These are phyloP conservation scores for Nothura maculosa DNA, from an alignment of 2,797 vertebrate genomes.

Conservation along the genomic window DNA sequence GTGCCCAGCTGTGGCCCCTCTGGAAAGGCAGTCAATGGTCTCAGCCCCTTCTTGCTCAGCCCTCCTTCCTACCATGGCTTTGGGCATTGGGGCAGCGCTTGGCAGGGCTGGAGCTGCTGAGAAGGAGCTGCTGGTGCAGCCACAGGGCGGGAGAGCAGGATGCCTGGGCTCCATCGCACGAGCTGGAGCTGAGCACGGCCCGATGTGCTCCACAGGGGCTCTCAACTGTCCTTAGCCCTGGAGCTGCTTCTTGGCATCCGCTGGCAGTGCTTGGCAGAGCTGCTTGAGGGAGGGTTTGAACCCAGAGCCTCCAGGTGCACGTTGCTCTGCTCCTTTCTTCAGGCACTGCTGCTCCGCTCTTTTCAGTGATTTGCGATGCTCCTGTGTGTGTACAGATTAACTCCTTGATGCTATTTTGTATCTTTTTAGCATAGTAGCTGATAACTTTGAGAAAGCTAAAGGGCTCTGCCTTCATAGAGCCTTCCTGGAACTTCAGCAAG, in stretches of 20 bases:
- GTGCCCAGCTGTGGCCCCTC: rapidly evolving
- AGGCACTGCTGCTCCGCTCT: neutral
- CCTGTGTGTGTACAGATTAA: neutral
- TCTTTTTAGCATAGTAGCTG: neutral
- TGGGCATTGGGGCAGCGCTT: rapidly evolving
- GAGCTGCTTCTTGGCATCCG: neutral
- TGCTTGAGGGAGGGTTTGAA: neutral
- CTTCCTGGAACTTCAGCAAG: neutral
- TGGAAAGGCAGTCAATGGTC: neutral
- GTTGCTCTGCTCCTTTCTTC: neutral
- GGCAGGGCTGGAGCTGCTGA: neutral
- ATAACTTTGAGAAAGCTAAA: neutral
- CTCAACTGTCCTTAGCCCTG: neutral
- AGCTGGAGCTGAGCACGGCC: too few species aligned
- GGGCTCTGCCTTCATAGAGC: neutral
- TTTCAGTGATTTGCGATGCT: neutral
- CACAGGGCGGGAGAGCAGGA: neutral
- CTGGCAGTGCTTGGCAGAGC: rapidly evolving
- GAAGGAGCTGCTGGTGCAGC: neutral
- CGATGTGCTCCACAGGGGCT: too few species aligned
- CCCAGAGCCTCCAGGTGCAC: neutral
- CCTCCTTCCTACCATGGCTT: rapidly evolving
- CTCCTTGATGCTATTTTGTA: neutral
- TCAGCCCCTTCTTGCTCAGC: too few species aligned
- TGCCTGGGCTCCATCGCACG: rapidly evolving